These are phyloP conservation scores for Microtus ochrogaster DNA, from an alignment of 2,113 vertebrate genomes.

Conservation along the genomic window DNA sequence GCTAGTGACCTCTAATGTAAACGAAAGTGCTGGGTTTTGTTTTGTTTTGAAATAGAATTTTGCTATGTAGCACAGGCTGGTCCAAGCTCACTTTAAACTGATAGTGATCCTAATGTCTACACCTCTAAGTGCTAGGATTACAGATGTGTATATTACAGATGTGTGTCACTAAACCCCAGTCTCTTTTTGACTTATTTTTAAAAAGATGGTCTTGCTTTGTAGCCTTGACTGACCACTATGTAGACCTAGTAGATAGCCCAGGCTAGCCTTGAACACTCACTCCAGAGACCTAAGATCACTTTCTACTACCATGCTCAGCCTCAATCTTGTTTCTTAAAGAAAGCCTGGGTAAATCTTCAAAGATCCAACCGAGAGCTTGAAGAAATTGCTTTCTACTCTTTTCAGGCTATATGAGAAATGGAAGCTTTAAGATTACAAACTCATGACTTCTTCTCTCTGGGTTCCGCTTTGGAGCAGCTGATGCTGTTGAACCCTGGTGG, in stretches of 20 bases:
- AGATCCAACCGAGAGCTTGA: background rate
- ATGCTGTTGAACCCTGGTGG: background rate
- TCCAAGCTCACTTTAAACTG: background rate
- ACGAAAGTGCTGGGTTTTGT: background rate
- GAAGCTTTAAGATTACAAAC: conserved; percentile 14
- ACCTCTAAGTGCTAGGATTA: background rate
- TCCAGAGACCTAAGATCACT: background rate
- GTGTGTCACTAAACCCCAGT: background rate
- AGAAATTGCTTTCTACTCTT: background rate
- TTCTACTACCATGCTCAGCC: background rate
- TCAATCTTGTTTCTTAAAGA: conserved; percentile 29
- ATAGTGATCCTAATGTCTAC: background rate
- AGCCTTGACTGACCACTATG: background rate
- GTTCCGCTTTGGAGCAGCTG: background rate
- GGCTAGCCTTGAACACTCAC: background rate
- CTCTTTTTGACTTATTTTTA: background rate
- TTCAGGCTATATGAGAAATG: background rate
- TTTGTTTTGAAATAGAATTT: background rate
- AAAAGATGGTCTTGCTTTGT: background rate
- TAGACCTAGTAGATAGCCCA: background rate
- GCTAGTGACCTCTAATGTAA: background rate
- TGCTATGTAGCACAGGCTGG: background rate
- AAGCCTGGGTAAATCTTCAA: background rate
- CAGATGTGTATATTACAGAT: background rate
- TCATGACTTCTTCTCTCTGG: background rate